Evolutionary conservation across 2,113 vertebrate species (phyloP).

Genomic region (Lanius collurio): DNA sequence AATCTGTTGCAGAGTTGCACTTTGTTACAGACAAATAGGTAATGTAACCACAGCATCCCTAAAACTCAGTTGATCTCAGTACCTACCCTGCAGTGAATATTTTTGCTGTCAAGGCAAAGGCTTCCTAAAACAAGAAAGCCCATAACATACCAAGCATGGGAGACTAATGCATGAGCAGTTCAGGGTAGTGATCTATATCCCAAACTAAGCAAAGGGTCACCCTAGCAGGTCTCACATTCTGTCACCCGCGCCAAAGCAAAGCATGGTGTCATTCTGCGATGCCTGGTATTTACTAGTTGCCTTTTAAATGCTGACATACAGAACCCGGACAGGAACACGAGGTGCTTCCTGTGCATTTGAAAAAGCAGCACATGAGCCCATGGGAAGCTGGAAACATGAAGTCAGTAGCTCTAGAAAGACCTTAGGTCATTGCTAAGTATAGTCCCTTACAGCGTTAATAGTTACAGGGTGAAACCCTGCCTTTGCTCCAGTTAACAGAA

Average conservation of each 20-base stretch:
- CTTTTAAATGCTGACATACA: neutral
- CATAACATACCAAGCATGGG: neutral
- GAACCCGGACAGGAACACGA: neutral
- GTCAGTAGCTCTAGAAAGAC: conserved; percentile 21
- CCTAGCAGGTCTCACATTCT: neutral
- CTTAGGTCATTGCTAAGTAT: conserved; percentile 69
- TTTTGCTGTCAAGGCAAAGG: neutral
- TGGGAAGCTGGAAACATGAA: neutral
- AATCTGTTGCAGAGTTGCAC: neutral
- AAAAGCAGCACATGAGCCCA: neutral
- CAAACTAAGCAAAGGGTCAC: neutral
- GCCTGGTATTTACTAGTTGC: conserved; percentile 46
- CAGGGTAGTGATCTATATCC: neutral
- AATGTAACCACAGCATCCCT: neutral
- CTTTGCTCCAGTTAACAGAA: neutral
- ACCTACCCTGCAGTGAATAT: fast-evolving
- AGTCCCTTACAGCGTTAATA: neutral
- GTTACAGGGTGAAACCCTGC: neutral
- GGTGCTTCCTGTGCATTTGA: conserved; percentile 21
- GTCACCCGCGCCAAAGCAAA: neutral
- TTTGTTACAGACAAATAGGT: neutral
- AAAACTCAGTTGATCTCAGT: neutral
- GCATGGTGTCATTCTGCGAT: neutral
- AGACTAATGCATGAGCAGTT: neutral
- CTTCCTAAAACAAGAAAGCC: neutral